Base-by-base conservation (phyloP, 2,888 invertebrate genomes). In the Pomacea canaliculata region DNA sequence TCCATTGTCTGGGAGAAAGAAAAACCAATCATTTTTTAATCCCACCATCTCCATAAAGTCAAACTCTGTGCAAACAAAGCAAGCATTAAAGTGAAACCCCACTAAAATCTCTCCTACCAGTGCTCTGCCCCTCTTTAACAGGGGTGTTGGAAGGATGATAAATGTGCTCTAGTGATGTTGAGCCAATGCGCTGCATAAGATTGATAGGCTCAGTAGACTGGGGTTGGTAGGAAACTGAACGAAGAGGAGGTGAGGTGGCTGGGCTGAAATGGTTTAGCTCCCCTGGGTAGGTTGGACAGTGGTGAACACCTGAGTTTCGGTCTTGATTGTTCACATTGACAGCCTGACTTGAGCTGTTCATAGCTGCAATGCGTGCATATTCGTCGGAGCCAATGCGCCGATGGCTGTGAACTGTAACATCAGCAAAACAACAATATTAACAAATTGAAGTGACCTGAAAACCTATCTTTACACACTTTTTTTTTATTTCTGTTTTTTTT, bases 261-360 rank as follows among this genome's bases (percentile, higher is more conserved):
- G 80, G 83, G 23, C 76, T 65, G 51, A 56, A 51, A 19, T 73
- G 73, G 23, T 60, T 76, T 51, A 82, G 78, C 59, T 83, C 80
- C 37, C 84, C 85, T 9, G 87, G 87, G 79, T 83, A 86, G 19
- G 87, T 84, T 79, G 83, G 83, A 67, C 87, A 85, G 78, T 87
- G 87, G 46, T 83, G 85, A 49, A 80, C 80, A 60, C 78, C 74
- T 10, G 78, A 78, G 9, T n/a, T 60, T 46, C 46, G 46, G 59
- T 67, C 68, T 60, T 67, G 67, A 65, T 68, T 67, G 27, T 68
- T 68, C 48, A 69, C 68, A 67, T 62, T 74, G 23, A 74, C 68
- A 23, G 37, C 37, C n/a, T 68, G 74, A 7, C 68, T n/a, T 12
- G 74, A 69, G 49, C 19, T 37, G 62, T 62, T 69, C 23, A 27